Conservation (phyloP, 2,113 vertebrate genomes). For the Trichechus manatus region DNA sequence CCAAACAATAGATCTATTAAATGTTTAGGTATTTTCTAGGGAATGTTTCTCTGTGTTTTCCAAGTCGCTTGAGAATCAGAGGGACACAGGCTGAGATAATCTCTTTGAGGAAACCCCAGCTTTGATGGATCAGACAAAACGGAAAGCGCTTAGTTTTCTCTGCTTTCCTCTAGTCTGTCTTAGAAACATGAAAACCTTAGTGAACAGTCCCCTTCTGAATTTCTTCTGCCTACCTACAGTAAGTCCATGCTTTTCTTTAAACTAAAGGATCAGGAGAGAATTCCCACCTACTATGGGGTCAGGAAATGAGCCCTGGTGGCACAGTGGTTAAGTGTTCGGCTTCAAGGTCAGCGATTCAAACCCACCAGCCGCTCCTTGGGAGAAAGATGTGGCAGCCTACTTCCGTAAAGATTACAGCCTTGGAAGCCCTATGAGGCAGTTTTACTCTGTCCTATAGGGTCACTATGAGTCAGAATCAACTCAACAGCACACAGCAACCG, state of each 20-base stretch:
- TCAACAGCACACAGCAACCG: background rate
- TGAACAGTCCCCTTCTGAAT: background rate
- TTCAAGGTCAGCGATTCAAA: no score
- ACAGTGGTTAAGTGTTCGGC: no score
- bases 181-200: background rate
- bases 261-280: background rate
- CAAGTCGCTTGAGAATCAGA: conserved; percentile 60
- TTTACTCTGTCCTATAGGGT: no score
- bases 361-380: no score
- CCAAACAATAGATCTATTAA: conserved; percentile 28
- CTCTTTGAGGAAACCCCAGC: conserved; percentile 27
- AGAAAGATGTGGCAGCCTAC: no score
- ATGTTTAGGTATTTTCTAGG: conserved; percentile 58
- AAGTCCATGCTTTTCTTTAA: conserved; percentile 5
- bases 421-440: no score
- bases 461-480: no score
- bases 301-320: no score
- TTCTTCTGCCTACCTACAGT: background rate
- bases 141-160: background rate
- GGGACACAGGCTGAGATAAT: conserved; percentile 33
- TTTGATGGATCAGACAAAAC: background rate
- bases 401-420: no score
- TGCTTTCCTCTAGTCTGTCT: background rate
- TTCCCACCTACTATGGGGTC: background rate
- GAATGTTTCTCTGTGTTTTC: conserved; percentile 38